Conservation (phyloP, 2,113 vertebrate species). For the Egretta garzetta region DNA sequence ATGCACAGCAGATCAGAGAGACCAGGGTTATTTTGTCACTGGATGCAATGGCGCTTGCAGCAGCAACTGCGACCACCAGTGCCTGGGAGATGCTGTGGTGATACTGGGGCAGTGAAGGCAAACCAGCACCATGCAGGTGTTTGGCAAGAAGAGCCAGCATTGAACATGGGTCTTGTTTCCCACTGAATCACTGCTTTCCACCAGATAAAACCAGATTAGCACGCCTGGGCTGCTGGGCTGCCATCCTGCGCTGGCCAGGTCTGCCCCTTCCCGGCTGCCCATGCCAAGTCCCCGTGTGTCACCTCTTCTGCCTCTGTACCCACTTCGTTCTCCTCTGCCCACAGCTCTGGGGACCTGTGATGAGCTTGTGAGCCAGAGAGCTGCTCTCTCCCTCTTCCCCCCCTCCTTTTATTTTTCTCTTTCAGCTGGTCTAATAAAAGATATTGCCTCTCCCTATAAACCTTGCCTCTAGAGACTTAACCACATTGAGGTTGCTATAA, state of each 20-base stretch:
- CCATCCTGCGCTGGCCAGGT: rapidly evolving
- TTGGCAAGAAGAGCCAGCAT: background rate
- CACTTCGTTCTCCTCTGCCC: background rate
- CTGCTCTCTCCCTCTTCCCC: background rate
- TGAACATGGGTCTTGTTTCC: background rate
- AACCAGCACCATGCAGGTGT: background rate
- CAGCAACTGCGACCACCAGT: background rate
- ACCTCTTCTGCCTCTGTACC: background rate
- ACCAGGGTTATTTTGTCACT: background rate
- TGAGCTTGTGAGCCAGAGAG: background rate
- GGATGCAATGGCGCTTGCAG: background rate
- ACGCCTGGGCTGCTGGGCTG: background rate
- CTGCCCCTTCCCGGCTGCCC: background rate
- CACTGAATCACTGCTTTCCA: background rate
- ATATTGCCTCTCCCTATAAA: conserved; percentile 59
- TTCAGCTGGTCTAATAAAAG: conserved; percentile 44
- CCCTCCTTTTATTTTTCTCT: background rate
- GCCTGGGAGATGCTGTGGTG: background rate
- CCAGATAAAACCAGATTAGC: background rate
- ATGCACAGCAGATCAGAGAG: background rate
- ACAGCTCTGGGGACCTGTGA: background rate
- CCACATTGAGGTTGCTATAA: conserved; percentile 45
- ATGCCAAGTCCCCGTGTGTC: rapidly evolving
- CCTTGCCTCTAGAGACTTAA: conserved; percentile 52
- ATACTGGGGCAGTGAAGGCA: background rate